These are phyloP conservation scores for Carterocephalus palaemon DNA, from an alignment of 2,888 invertebrate species.

Conservation along the genomic window DNA sequence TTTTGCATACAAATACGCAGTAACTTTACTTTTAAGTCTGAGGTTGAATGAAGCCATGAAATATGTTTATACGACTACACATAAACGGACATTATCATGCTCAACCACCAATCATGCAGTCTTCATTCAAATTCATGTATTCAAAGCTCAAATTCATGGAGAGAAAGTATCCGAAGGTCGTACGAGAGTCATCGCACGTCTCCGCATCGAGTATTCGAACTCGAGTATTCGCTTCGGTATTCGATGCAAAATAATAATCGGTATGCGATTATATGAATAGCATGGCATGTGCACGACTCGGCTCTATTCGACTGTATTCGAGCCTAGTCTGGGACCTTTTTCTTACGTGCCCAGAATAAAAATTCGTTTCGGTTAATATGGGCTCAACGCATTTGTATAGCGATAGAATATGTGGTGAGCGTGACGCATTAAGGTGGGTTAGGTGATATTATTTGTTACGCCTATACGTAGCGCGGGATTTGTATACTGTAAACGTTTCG, in stretches of 20 bases:
- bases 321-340: constrained; percentile 49
- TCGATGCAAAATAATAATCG: constrained; percentile 60
- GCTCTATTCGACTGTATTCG: constrained; percentile 43
- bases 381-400: constrained; percentile 14
- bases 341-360: constrained; percentile 50
- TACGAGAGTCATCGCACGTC: constrained; percentile 44
- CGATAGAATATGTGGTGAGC: constrained; percentile 9
- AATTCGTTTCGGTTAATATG: constrained; percentile 25
- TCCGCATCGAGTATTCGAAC: constrained; percentile 24
- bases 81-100: too few species aligned
- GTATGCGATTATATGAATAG: constrained; percentile 63
- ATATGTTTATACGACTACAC: too few species aligned
- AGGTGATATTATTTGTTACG: constrained; percentile 4
- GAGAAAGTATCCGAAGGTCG: constrained; percentile 22
- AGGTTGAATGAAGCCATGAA: too few species aligned
- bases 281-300: constrained; percentile 38
- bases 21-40: too few species aligned
- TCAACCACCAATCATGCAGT: constrained; percentile 10
- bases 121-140: constrained; percentile 21
- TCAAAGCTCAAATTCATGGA: constrained; percentile 13
- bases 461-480: too few species aligned
- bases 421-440: not conserved
- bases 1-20: too few species aligned
- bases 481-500: too few species aligned
- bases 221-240: constrained; percentile 36